phyloP scores from a whole-genome alignment of 2,113 vertebrate genomes.

The Gobius niger region DNA sequence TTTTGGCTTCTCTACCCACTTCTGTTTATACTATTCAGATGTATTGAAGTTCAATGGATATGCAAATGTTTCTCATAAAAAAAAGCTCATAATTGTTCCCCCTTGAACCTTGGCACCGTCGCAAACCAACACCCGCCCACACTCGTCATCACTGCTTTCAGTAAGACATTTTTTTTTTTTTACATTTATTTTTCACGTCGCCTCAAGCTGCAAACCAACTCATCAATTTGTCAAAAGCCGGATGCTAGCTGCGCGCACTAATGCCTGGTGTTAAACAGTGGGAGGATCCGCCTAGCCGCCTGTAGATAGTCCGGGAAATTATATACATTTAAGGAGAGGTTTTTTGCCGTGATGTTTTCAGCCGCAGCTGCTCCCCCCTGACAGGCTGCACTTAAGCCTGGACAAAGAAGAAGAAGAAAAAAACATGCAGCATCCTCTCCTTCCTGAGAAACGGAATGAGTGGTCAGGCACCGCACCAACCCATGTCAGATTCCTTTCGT shows the following conservation, averaged over 20 bases:
- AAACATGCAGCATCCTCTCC: slow-evolving; percentile 18
- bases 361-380: slow-evolving; percentile 49
- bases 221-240: slow-evolving; percentile 56
- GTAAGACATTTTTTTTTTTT: slow-evolving; percentile 22
- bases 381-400: slow-evolving; percentile 61
- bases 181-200: slow-evolving; percentile 14
- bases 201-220: slow-evolving; percentile 47
- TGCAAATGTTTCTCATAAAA: too few species aligned
- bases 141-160: background rate
- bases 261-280: slow-evolving; percentile 34
- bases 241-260: slow-evolving; percentile 21
- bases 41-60: too few species aligned
- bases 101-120: too few species aligned
- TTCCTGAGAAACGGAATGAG: slow-evolving; percentile 39
- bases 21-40: too few species aligned
- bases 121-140: too few species aligned
- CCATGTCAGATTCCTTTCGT: slow-evolving; percentile 40
- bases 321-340: slow-evolving; percentile 54
- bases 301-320: slow-evolving; percentile 42
- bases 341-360: slow-evolving; percentile 26
- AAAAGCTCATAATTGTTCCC: too few species aligned
- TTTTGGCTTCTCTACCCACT: too few species aligned
- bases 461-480: slow-evolving; percentile 48
- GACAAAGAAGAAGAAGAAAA: slow-evolving; percentile 33
- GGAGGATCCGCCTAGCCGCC: slow-evolving; percentile 31